A percentile compares a stretch with the other conserved stretches of the same genome.
These are phyloP conservation scores for Habropoda laboriosa DNA, from an alignment of 1,140 invertebrate genomes.

Conservation along the genomic window DNA sequence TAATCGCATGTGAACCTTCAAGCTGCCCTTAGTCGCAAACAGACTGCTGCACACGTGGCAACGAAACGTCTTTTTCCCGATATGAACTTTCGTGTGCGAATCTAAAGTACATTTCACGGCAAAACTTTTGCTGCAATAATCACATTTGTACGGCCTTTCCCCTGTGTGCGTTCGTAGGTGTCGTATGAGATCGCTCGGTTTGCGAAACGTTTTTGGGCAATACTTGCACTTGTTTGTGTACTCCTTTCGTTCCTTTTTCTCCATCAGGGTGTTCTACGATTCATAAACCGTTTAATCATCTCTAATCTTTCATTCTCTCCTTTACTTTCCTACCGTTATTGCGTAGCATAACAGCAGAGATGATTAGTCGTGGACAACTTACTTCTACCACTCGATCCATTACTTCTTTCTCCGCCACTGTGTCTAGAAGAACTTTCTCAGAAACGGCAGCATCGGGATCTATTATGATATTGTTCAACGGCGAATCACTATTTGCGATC, in stretches of 20 bases:
- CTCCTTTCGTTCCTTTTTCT: slow-evolving; percentile 67
- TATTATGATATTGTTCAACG: slow-evolving; percentile 22
- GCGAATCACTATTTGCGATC: neutral
- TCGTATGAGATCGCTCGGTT: slow-evolving; percentile 82
- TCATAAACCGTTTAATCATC: neutral
- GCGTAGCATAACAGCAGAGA: neutral
- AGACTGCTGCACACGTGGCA: slow-evolving; percentile 84
- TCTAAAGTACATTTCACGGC: slow-evolving; percentile 86
- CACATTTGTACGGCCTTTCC: slow-evolving; percentile 86
- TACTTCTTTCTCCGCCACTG: slow-evolving; percentile 71
- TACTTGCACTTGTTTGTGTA: slow-evolving; percentile 82
- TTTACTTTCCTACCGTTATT: neutral
- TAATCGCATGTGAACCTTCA: slow-evolving; percentile 88
- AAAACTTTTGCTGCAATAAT: slow-evolving; percentile 85
- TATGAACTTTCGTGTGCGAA: slow-evolving; percentile 85
- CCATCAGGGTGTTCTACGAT: neutral
- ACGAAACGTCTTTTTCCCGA: slow-evolving; percentile 80
- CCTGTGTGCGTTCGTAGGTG: slow-evolving; percentile 86
- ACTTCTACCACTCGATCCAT: slow-evolving; percentile 65
- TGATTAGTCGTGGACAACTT: neutral
- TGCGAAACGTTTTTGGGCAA: slow-evolving; percentile 83
- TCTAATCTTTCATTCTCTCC: neutral
- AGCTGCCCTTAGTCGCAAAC: slow-evolving; percentile 85
- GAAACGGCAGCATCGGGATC: slow-evolving; percentile 76
- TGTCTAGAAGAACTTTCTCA: slow-evolving; percentile 82